Percentiles rank a stretch among this genome's conserved stretches.
Conservation (phyloP, 2,797 vertebrate species). For the Galagoides demidoff region DNA sequence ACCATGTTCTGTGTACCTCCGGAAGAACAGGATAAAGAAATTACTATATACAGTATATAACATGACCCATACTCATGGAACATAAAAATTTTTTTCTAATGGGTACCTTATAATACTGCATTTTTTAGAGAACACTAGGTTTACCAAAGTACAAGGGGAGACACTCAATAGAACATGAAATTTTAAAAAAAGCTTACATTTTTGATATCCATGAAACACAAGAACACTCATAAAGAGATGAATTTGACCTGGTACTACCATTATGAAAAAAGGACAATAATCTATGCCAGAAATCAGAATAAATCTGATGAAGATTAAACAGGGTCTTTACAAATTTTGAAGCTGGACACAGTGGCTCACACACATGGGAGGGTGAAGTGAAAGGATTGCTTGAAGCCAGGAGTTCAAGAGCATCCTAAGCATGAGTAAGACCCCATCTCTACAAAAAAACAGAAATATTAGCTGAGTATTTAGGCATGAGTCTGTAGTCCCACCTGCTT, state of each 20-base stretch:
- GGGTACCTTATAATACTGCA: neutral
- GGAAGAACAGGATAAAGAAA: neutral
- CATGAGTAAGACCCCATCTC: neutral
- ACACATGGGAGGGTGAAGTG: neutral
- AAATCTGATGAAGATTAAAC: neutral
- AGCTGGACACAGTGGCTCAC: neutral
- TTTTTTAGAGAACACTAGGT: neutral
- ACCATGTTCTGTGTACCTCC: neutral
- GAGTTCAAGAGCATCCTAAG: neutral
- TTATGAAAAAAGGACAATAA: neutral
- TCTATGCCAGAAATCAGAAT: neutral
- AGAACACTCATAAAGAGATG: neutral
- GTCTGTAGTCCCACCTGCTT: too few relatives aligned
- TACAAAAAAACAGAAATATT: neutral
- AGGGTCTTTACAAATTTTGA: neutral
- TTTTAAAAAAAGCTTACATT: constrained; percentile 51
- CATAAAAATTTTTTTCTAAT: neutral
- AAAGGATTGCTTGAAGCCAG: neutral
- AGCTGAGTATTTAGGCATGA: neutral
- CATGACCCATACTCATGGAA: neutral
- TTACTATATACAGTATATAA: neutral
- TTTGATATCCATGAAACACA: constrained; percentile 50
- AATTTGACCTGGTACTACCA: neutral
- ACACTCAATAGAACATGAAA: neutral
- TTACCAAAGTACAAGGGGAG: neutral